phyloP scores from a whole-genome alignment of 2,797 vertebrate genomes.

The Anas flavirostris region DNA sequence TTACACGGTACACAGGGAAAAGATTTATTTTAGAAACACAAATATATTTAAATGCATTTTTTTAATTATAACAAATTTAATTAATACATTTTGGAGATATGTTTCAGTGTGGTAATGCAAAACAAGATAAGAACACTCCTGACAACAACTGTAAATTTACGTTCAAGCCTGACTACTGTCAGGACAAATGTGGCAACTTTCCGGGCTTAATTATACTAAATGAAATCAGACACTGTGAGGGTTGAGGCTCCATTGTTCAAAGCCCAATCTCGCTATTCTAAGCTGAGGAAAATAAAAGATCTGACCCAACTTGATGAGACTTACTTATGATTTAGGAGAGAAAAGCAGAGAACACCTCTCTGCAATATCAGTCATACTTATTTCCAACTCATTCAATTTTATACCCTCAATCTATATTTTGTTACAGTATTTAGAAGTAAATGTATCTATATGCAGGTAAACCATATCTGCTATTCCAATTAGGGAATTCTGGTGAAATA shows the following conservation, averaged over 20 bases:
- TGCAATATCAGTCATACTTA: not conserved
- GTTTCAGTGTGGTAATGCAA: slow-evolving; percentile 64
- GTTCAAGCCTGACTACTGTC: not conserved
- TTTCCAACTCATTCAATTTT: slow-evolving; percentile 13
- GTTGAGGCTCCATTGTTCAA: not conserved
- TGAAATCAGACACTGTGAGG: not conserved
- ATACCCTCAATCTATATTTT: slow-evolving; percentile 23
- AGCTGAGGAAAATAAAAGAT: not conserved
- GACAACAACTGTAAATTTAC: slow-evolving; percentile 32
- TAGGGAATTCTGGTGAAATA: not conserved
- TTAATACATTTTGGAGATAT: slow-evolving; percentile 72
- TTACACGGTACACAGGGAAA: slow-evolving; percentile 56
- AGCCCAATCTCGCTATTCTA: not conserved
- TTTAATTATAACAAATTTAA: slow-evolving; percentile 79
- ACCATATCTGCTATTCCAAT: not conserved
- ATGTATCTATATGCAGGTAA: not conserved
- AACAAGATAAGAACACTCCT: slow-evolving; percentile 27
- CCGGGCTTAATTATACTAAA: slow-evolving; percentile 6
- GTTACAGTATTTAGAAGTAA: not conserved
- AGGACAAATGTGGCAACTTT: not conserved
- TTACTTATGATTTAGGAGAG: not conserved
- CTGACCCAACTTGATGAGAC: slow-evolving; percentile 5
- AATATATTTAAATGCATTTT: slow-evolving; percentile 69
- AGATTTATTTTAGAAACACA: slow-evolving; percentile 71
- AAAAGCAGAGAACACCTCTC: not conserved